Evolutionary conservation across 1,140 invertebrate genomes (phyloP).

Genomic region (Lepeophtheirus salmonis): DNA sequence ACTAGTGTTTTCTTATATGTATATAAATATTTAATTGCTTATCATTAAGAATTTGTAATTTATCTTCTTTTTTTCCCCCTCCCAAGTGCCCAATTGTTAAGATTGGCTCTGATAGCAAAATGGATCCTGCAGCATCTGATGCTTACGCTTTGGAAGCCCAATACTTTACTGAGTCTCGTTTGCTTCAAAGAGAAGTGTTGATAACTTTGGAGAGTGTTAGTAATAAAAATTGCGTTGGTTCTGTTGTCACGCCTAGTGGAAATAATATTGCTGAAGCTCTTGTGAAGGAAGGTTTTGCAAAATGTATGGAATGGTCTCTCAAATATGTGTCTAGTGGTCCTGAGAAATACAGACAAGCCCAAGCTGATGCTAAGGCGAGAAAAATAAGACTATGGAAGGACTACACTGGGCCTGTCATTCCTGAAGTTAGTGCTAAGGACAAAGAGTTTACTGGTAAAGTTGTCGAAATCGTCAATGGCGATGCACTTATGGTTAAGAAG

Average conservation of each 20-base stretch:
- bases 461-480: slow-evolving; percentile 80
- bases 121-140: slow-evolving; percentile 36
- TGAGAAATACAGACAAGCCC: slow-evolving; percentile 59
- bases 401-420: slow-evolving; percentile 29
- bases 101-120: slow-evolving; percentile 43
- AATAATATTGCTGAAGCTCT: slow-evolving; percentile 80
- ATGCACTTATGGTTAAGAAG: slow-evolving; percentile 67
- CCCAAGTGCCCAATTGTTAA: slow-evolving; percentile 50
- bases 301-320: slow-evolving; percentile 95
- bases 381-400: slow-evolving; percentile 73
- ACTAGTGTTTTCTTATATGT: too few species aligned
- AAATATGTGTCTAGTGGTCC: slow-evolving; percentile 58
- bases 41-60: slow-evolving; percentile 13
- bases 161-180: slow-evolving; percentile 70
- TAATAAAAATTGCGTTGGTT: slow-evolving; percentile 66
- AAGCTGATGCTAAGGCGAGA: slow-evolving; percentile 70
- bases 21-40: too few species aligned
- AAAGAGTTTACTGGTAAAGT: slow-evolving; percentile 69
- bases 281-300: slow-evolving; percentile 73
- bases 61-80: slow-evolving; percentile 21
- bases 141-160: slow-evolving; percentile 57
- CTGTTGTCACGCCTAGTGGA: slow-evolving; percentile 75
- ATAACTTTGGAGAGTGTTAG: slow-evolving; percentile 75
- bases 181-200: slow-evolving; percentile 82
- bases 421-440: slow-evolving; percentile 38